Evolutionary conservation across 1,140 invertebrate species (phyloP), one percentile per base, ranked within the genome.

Genomic region (Eueides isabella): DNA sequence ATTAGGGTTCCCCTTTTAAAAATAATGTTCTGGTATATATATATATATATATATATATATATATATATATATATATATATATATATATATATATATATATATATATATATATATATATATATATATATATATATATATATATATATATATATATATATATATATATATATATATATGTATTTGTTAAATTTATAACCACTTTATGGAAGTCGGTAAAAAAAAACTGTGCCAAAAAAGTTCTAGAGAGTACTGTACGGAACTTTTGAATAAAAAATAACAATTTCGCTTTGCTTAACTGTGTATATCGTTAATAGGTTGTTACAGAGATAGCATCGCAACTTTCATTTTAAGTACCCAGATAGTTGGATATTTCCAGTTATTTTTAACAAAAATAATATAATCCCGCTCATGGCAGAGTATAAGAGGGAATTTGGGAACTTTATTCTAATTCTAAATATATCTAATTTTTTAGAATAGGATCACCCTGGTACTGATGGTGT

Each of bases 311-410:
- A 26, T 55, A 55, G 48, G 48, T 55, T 23, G 48, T 55, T 14
- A 1, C 48, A 26, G 48, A 55, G 48, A 55, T 55, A 55, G 48
- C 48, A 55, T 55, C 48, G 48, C 48, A 55, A 55, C 9, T 55
- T 55, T 55, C 19, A 26, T 26, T 55, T 55, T 55, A 55, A 55
- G 48, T 26, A 55, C 19, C 26, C 23, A 19, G 9, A 55, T 55
- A 55, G 48, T 55, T 55, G 48, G 48, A 55, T 23, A 55, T 55
- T 23, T 48, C 19, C 41, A 48, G 41, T 19, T 48, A 48, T 48
- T 55, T 26, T 55, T 55, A 55, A 55, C 7, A 55, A 55, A 55
- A 23, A 55, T 26, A 55, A n/a, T 55, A 55, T 26, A 11, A 23
- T 55, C 6, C 2, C 0, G 11, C 26, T 55, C 0, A 7, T 23